Evolutionary conservation across 2,113 vertebrate species (phyloP).

Genomic region (Gopherus evgoodei): DNA sequence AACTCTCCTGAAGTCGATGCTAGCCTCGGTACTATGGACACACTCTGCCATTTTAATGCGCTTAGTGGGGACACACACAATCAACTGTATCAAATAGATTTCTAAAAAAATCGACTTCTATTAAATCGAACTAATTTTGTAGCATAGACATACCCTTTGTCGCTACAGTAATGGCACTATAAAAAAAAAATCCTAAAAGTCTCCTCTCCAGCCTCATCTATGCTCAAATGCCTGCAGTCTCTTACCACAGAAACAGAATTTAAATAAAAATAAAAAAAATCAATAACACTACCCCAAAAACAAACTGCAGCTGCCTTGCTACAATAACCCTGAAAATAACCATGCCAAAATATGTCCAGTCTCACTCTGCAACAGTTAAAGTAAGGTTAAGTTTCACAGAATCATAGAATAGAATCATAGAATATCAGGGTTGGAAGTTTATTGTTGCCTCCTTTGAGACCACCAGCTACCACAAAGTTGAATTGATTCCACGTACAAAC

Average conservation of each 20-base stretch:
- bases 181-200: background rate
- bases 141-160: too few relatives aligned
- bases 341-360: background rate
- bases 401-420: too few relatives aligned
- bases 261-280: background rate
- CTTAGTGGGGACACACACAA: too few relatives aligned
- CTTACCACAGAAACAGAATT: background rate
- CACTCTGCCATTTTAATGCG: too few relatives aligned
- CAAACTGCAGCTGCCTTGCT: background rate
- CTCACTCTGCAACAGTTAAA: fast-evolving
- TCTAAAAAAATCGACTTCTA: too few relatives aligned
- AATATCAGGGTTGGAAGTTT: background rate
- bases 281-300: background rate
- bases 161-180: fast-evolving
- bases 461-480: slow-evolving; percentile 25
- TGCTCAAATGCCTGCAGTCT: background rate
- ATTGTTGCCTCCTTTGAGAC: background rate
- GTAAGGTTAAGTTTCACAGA: slow-evolving; percentile 4
- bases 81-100: too few relatives aligned
- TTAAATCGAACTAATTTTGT: too few relatives aligned
- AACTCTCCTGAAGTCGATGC: too few relatives aligned
- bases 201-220: background rate
- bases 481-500: slow-evolving; percentile 9
- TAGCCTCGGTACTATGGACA: too few relatives aligned
- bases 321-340: background rate